Conservation (phyloP, 1,140 invertebrate species). For the Dinothrombium tinctorium region DNA sequence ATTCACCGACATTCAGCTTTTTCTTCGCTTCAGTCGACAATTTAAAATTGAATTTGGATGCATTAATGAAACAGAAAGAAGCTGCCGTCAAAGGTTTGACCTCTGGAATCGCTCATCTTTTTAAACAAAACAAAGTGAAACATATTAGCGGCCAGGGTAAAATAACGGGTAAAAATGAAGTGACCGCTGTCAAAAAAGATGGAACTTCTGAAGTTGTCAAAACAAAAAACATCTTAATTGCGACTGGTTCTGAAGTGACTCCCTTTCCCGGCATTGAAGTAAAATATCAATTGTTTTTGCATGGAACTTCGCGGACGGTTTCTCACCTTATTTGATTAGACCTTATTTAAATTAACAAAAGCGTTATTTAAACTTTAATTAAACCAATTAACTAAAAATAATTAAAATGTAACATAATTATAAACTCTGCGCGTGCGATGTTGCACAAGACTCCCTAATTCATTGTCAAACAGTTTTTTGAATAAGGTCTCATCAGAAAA, state of each 20-base stretch:
- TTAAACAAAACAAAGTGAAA: conserved; percentile 85
- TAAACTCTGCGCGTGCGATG: too few relatives aligned
- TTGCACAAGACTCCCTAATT: too few relatives aligned
- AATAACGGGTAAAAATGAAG: conserved; percentile 80
- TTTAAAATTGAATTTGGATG: conserved; percentile 56
- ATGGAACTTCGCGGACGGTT: background rate
- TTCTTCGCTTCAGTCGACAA: conserved; percentile 30
- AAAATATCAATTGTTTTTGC: too few relatives aligned
- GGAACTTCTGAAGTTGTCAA: conserved; percentile 52
- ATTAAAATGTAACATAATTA: too few relatives aligned
- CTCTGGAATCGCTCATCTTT: conserved; percentile 79
- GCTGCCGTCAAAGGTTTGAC: conserved; percentile 81
- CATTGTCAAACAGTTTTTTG: too few relatives aligned
- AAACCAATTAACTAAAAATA: too few relatives aligned
- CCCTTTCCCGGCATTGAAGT: conserved; percentile 86
- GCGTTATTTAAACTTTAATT: too few relatives aligned
- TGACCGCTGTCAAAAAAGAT: conserved; percentile 55
- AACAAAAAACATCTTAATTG: conserved; percentile 92
- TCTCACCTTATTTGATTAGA: too few relatives aligned
- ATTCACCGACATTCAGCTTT: background rate
- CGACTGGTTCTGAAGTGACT: conserved; percentile 93
- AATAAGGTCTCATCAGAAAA: too few relatives aligned
- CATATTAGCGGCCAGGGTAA: conserved; percentile 67
- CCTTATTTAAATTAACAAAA: too few relatives aligned
- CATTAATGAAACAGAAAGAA: conserved; percentile 70